Evolutionary conservation across 2,113 vertebrate genomes (phyloP).

Genomic region (Nansenia antarctica): DNA sequence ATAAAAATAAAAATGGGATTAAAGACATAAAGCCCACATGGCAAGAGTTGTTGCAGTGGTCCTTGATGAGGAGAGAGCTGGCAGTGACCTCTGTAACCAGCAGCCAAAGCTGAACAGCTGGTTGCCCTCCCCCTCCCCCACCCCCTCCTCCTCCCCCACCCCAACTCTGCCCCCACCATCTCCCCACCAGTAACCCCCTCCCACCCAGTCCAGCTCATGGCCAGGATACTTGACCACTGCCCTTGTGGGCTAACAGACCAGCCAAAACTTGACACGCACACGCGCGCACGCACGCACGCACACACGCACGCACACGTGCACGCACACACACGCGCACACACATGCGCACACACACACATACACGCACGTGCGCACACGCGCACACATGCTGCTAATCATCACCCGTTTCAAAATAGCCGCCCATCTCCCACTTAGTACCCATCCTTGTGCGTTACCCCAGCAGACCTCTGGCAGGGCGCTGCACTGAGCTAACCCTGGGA

Average conservation of each 20-base stretch:
- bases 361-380: background rate
- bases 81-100: background rate
- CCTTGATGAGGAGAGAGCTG: background rate
- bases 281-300: background rate
- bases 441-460: background rate
- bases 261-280: background rate
- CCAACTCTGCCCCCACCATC: background rate
- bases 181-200: background rate
- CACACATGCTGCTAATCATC: background rate
- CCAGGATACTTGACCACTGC: background rate
- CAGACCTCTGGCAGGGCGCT: background rate
- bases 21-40: background rate
- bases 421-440: background rate
- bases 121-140: background rate
- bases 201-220: background rate
- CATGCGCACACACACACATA: background rate
- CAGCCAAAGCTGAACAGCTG: background rate
- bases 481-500: background rate
- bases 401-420: background rate
- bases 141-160: background rate
- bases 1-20: background rate
- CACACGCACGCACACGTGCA: background rate
- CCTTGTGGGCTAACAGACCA: background rate
- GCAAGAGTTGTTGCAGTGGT: background rate
- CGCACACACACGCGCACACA: background rate